Evolutionary conservation across 2,113 vertebrate genomes (phyloP), one percentile per base, ranked within the genome.

Genomic region (Odontesthes bonariensis): DNA sequence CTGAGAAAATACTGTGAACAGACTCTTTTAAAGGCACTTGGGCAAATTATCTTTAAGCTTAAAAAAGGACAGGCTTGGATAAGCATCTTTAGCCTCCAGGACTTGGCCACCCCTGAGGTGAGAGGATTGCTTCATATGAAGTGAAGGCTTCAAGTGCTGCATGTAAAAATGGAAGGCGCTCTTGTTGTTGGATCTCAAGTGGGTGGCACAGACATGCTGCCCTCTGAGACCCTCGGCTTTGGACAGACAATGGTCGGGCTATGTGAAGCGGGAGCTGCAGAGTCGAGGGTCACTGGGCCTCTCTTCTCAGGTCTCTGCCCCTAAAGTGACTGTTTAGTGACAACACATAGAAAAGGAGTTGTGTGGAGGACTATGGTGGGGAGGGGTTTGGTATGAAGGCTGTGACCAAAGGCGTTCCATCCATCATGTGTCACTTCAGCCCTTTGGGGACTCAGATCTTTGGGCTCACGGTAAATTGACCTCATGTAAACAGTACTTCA

Each of bases 161-260:
- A 61, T 91, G 89, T 93, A 93, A 94, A 93, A 93, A 93, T 93
- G 93, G 93, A 93, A 93, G 93, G 90, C 81, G 88, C 87, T 91
- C 74, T 77, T 86, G 92, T 90, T 92, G 88, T 90, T 83, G 70
- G 74, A 75, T 89, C 75, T 93, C 69, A 86, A 95, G 93, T 92
- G 92, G 92, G 93, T 94, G 93, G 82, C 87, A 84, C 58, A 58
- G 88, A 92, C 87, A 85, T 80, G 77, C 73, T 90, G 85, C 77
- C 86, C 84, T 82, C 79, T 9, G 81, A 88, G 89, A 83, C 85
- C 72, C 1, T 3, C 65, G 79, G 81, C 74, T 82, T 78, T 51
- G 3, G 12, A 73, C 77, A 85, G 88, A 94, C 92, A 94, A 93
- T 90, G 69, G 82, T 38, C 1, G 0, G 67, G 77, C 84, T 91